Evolutionary conservation across 1,140 invertebrate genomes (phyloP).

Genomic region (Phymorhynchus buccinoides): DNA sequence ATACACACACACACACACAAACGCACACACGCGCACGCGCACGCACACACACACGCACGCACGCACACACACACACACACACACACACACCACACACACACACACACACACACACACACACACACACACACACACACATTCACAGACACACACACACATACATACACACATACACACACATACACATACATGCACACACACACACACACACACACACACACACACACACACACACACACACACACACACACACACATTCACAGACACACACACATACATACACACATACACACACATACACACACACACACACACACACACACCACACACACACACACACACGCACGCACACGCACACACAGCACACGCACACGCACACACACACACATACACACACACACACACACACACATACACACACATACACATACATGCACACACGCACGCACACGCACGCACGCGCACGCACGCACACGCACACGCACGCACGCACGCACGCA

Average conservation of each 20-base stretch:
- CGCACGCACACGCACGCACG: not conserved
- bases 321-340: no score
- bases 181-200: constrained; percentile 13
- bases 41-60: constrained; percentile 23
- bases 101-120: constrained; percentile 12
- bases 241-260: not conserved
- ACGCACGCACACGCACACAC: no score
- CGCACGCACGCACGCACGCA: not conserved
- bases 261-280: not conserved
- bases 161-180: constrained; percentile 8
- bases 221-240: not conserved
- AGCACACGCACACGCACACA: no score
- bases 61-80: not conserved
- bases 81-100: not conserved
- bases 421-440: no score
- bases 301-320: not conserved
- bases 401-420: no score
- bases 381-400: no score
- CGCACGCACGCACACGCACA: not conserved
- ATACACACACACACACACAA: constrained; percentile 11
- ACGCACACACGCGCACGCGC: not conserved
- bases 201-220: not conserved
- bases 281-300: not conserved
- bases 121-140: not conserved
- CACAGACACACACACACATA: no score